phyloP scores from a whole-genome alignment of 1,140 invertebrate genomes.

The Battus philenor region DNA sequence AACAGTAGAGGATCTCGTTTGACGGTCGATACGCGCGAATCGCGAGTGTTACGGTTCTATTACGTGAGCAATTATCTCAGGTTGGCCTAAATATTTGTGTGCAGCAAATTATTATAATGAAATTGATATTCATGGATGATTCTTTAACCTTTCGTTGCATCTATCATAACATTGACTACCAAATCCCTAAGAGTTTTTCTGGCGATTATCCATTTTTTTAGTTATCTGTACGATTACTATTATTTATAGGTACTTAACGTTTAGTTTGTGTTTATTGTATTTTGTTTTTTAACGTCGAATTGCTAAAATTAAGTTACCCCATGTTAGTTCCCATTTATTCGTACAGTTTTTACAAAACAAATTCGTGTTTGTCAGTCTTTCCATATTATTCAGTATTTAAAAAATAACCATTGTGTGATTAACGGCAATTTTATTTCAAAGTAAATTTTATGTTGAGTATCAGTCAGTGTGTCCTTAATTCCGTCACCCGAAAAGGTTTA shows the following conservation, averaged over 20 bases:
- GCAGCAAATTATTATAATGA: too few species aligned
- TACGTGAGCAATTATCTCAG: slow-evolving; percentile 44
- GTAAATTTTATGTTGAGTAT: slow-evolving; percentile 18
- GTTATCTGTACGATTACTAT: too few species aligned
- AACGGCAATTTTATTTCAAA: slow-evolving; percentile 30
- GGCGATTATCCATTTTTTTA: too few species aligned
- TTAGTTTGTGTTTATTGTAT: too few species aligned
- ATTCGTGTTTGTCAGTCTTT: slow-evolving; percentile 39
- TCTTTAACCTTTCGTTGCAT: too few species aligned
- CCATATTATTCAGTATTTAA: slow-evolving; percentile 25
- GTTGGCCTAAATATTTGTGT: slow-evolving; percentile 22
- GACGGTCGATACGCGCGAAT: slow-evolving; percentile 42
- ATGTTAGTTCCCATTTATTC: too few species aligned
- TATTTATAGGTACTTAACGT: too few species aligned
- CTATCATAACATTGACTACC: too few species aligned
- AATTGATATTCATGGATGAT: too few species aligned
- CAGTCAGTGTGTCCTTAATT: slow-evolving; percentile 46
- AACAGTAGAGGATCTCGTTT: slow-evolving; percentile 64
- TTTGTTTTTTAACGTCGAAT: too few species aligned
- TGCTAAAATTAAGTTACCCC: too few species aligned
- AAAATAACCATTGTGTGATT: slow-evolving; percentile 26
- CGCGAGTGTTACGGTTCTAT: slow-evolving; percentile 37
- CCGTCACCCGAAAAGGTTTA: slow-evolving; percentile 45
- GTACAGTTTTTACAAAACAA: slow-evolving; percentile 45
- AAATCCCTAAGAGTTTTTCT: too few species aligned